Evolutionary conservation across 2,113 vertebrate species (phyloP), one percentile per base, ranked within the genome.

Genomic region (Microtus oregoni): DNA sequence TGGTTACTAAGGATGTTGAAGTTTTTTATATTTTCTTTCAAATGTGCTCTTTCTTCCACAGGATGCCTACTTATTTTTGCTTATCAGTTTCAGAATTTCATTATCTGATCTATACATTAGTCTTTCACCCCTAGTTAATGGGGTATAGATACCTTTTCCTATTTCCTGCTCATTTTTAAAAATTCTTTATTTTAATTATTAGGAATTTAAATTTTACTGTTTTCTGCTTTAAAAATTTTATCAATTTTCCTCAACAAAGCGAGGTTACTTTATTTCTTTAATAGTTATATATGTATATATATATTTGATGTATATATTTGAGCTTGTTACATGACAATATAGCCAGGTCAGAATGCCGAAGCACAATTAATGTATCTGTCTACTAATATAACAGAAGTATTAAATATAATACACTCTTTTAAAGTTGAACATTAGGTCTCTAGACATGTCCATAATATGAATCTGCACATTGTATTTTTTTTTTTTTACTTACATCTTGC

Each of bases 1-100:
- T 93, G 72, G 32, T 93, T 78, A 63, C 41, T 72, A 73, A 79
- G 86, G 73, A 73, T 5, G 30, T 30, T 93, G 75, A 96, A 38
- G 11, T 20, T 93, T 86, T 85, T 20, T 55, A 67, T 79, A 61
- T 85, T 73, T 75, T 50, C 17, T 92, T 50, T 30, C 58, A 47
- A 61, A 86, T 86, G 77, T 73, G 3, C 77, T 72, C 44, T 24
- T 20, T 15, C 26, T 83, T 88, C n/a, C 77, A 20, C 50, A 58
- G 73, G 73, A 76, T 70, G 8, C 4, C 35, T 83, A 38, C 13
- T 82, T 35, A 61, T 35, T 87, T 17, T 82, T 76, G 47, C 32
- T 93, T 68, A 90, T 32, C 72, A 67, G 19, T n/a, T 85, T 9
- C 30, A 81, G 65, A 85, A 92, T 58, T 47, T 20, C 52, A 76